A percentile compares a stretch with the other conserved stretches of the same genome.
Conservation (phyloP, 2,113 vertebrate species). For the Urocitellus parryii region DNA sequence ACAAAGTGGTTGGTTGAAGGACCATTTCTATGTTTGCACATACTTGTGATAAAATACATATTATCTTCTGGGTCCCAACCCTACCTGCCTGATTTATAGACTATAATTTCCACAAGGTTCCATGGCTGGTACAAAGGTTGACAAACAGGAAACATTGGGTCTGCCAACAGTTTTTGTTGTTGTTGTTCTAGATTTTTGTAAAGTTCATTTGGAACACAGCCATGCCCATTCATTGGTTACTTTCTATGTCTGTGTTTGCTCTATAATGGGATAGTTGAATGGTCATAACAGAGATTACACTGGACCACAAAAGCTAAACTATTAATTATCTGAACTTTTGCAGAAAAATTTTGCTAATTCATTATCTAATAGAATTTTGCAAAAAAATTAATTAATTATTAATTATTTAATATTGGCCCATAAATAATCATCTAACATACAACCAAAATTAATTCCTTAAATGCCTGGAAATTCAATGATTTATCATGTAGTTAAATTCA, state of each 20-base stretch:
- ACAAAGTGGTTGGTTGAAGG: neutral
- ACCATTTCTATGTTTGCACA: neutral
- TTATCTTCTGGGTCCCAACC: neutral
- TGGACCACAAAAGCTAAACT: neutral
- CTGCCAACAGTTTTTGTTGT: neutral
- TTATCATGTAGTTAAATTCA: neutral
- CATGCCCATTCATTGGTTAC: neutral
- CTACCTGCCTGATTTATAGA: neutral
- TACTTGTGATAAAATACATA: neutral
- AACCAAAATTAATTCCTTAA: neutral
- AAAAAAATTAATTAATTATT: neutral
- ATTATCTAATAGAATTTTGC: neutral
- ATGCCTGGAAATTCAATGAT: neutral
- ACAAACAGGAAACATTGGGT: neutral
- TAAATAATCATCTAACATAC: neutral
- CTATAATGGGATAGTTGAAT: neutral
- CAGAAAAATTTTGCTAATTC: neutral
- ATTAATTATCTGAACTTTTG: slow-evolving; percentile 3
- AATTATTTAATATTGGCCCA: neutral
- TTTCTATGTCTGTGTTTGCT: neutral
- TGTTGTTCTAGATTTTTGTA: neutral
- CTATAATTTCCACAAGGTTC: neutral
- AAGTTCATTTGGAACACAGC: neutral
- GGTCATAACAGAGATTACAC: neutral
- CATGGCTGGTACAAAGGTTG: neutral